Base-by-base conservation (phyloP, 2,113 vertebrate species). In the Scytalopus superciliaris region DNA sequence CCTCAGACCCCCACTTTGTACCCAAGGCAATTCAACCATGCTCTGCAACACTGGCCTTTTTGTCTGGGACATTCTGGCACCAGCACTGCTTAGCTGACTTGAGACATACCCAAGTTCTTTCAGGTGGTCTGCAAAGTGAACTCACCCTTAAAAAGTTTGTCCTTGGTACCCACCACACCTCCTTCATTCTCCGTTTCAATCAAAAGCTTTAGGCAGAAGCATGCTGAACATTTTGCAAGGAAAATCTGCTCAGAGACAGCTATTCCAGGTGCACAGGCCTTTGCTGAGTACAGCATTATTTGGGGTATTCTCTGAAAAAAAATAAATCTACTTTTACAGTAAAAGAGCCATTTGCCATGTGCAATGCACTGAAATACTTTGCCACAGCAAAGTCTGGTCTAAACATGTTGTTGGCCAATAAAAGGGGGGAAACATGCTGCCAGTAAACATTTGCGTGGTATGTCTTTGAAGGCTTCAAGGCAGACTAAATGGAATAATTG, bases 381-480 rank as follows among this genome's bases (percentile, higher is more conserved):
- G 96, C 96, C 96, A 96, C 68, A 95, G 96, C 92, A 84, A 97
- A 94, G 92, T 96, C 94, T 96, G 96, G 96, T 96, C 96, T 95
- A 97, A 94, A 96, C 96, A 97, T 95, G 94, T 91, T 96, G 95
- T 84, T 95, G 93, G 94, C 96, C 92, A 95, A 96, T 94, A 96
- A 96, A 95, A 96, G 72, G 92, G 93, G 93, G 90, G 93, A 95
- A 96, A 96, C 93, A 92, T 24, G 57, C 62, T 97, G 96, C 96
- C 96, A 95, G 93, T 97, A 97, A 96, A 97, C 96, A 97, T 96
- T 96, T 96, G 95, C 88, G 95, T 96, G 96, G 94, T 97, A 96
- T 97, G 94, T 97, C 95, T 96, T 96, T 96, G 96, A 97, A 95
- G 94, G 96, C 96, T 96, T 97, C 96, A 96, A 96, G 96, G 96